These are phyloP conservation scores for Drosophila ficusphila DNA, from an alignment of 1,140 invertebrate genomes.

Conservation along the genomic window DNA sequence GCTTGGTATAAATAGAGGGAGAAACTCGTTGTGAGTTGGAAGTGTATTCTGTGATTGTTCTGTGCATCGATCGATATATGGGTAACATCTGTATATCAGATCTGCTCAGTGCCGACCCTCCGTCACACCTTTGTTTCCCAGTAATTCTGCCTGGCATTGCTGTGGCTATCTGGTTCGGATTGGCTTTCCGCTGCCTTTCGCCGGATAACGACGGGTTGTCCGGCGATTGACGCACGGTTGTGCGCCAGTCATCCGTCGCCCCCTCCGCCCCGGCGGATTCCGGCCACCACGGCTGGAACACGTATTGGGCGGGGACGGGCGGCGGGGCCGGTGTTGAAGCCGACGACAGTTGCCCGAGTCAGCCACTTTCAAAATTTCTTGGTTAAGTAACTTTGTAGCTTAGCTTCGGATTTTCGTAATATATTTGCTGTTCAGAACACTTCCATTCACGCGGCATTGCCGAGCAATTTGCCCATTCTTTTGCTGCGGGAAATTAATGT, in stretches of 20 bases:
- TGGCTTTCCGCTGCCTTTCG: slow-evolving; percentile 77
- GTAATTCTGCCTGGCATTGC: slow-evolving; percentile 78
- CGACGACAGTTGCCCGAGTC: slow-evolving; percentile 80
- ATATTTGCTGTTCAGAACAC: slow-evolving; percentile 84
- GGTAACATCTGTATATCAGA: slow-evolving; percentile 82
- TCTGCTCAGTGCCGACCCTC: slow-evolving; percentile 84
- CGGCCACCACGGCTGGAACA: slow-evolving; percentile 58
- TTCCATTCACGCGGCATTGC: slow-evolving; percentile 83
- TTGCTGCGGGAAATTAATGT: slow-evolving; percentile 43
- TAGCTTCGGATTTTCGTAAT: slow-evolving; percentile 84
- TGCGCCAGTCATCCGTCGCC: slow-evolving; percentile 55
- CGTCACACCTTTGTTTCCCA: slow-evolving; percentile 83
- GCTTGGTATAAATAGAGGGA: slow-evolving; percentile 46
- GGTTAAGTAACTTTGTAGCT: slow-evolving; percentile 84
- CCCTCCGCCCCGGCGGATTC: slow-evolving; percentile 54
- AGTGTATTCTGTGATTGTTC: slow-evolving; percentile 84
- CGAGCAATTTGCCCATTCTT: slow-evolving; percentile 84
- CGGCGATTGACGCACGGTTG: slow-evolving; percentile 77
- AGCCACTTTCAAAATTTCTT: slow-evolving; percentile 84
- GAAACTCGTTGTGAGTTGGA: not conserved
- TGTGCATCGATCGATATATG: slow-evolving; percentile 83
- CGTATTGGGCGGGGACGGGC: slow-evolving; percentile 62
- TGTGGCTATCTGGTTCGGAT: slow-evolving; percentile 67
- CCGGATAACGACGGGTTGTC: slow-evolving; percentile 73
- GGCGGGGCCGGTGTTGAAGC: slow-evolving; percentile 72